Conservation (phyloP, 2,113 vertebrate genomes). For the Hemichromis elongatus region DNA sequence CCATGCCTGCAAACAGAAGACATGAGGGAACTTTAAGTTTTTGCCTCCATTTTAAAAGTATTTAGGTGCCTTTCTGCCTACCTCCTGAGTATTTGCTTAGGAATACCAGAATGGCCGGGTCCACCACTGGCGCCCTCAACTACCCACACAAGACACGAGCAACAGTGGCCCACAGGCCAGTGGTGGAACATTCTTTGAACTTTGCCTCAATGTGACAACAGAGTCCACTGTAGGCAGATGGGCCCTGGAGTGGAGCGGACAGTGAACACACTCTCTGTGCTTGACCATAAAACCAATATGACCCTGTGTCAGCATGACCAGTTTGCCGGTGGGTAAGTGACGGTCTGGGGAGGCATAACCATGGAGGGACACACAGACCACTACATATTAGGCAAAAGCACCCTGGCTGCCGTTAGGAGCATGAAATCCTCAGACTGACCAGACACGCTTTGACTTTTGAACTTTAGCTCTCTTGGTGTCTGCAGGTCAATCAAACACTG, state of each 20-base stretch:
- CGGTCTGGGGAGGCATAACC: not conserved
- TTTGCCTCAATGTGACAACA: not conserved
- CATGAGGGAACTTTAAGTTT: not conserved
- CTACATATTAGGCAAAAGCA: not conserved
- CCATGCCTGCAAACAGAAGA: slow-evolving; percentile 56
- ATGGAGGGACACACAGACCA: not conserved
- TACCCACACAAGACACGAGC: not conserved
- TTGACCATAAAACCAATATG: not conserved
- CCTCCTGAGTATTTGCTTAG: too few relatives aligned
- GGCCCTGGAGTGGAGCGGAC: not conserved
- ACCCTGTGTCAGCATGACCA: not conserved
- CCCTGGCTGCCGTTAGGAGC: not conserved
- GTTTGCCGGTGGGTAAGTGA: not conserved
- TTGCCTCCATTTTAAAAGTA: not conserved
- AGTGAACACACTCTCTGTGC: not conserved
- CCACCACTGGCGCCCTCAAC: not conserved
- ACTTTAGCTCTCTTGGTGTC: not conserved
- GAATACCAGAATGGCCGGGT: not conserved
- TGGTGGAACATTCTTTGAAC: not conserved
- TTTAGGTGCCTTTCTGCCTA: not conserved
- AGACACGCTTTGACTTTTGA: not conserved
- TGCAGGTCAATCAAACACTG: not conserved
- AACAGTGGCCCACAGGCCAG: not conserved
- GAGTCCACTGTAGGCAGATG: not conserved
- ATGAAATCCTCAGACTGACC: not conserved